These are phyloP conservation scores for Lithobates sylvaticus DNA, from an alignment of 2,797 vertebrate genomes.

Conservation along the genomic window DNA sequence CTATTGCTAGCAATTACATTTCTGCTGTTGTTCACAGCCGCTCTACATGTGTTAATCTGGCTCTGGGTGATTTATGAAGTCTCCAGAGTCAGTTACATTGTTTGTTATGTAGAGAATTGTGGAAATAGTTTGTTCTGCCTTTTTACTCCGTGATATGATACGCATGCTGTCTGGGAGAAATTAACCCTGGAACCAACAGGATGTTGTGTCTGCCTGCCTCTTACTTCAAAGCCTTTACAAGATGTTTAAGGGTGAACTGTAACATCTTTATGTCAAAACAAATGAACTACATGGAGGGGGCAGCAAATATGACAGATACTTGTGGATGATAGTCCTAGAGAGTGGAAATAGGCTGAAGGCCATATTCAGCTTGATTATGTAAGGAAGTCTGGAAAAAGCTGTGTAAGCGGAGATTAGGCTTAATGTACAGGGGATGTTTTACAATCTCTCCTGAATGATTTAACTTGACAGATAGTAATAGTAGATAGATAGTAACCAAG, in stretches of 20 bases:
- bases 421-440: too few species aligned
- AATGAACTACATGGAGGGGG: neutral
- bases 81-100: slow-evolving; percentile 11
- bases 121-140: slow-evolving; percentile 31
- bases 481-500: too few species aligned
- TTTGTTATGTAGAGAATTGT: slow-evolving; percentile 33
- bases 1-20: slow-evolving; percentile 1
- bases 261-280: slow-evolving; percentile 7
- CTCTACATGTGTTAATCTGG: neutral
- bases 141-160: slow-evolving; percentile 17
- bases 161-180: slow-evolving; percentile 9
- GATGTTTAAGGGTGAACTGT: neutral
- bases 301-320: neutral
- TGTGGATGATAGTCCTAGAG: neutral
- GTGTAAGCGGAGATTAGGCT: neutral
- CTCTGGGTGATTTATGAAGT: slow-evolving; percentile 16
- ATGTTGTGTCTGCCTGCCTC: slow-evolving; percentile 17
- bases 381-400: neutral
- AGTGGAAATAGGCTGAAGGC: neutral
- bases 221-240: slow-evolving; percentile 4
- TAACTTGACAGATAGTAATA: too few species aligned
- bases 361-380: neutral
- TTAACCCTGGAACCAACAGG: slow-evolving; percentile 13
- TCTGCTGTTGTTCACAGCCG: neutral
- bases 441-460: too few species aligned